Evolutionary conservation across 2,113 vertebrate species (phyloP), one percentile per base, ranked within the genome.

Genomic region (Alectura lathami): DNA sequence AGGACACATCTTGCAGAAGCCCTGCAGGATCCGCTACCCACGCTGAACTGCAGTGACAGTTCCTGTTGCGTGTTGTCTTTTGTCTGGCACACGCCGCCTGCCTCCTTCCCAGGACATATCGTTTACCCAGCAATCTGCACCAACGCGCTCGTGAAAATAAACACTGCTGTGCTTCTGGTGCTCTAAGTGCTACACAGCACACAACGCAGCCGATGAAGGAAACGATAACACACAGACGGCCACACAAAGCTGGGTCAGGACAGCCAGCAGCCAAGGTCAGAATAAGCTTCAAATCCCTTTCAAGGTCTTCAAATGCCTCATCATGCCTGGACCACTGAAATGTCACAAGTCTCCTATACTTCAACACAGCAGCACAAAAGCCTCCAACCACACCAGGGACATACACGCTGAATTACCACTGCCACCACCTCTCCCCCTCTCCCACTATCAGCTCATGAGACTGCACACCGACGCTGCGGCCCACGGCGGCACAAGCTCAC

Each of bases 401-500:
- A 83, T 15, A 73, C 29, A 51, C 2, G 18, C 43, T 51, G 34
- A 72, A 85, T 38, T 76, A 82, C 75, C 20, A 22, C n/a, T 11
- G 30, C 6, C 30, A 26, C 14, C 23, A 69, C 10, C 8, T 64
- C 30, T 18, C 64, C 11, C 26, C 24, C 38, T 51, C 51, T 70
- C 91, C n/a, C 17, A 27, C 34, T 76, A 64, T 11, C 32, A 56
- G 27, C 29, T 53, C 27, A 30, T 14, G 40, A 79, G 42, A 68
- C 18, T 2, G 3, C 47, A 34, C 29, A 63, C 30, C 60, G 13
- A 20, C 42, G 5, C 70, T 53, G 62, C 7, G 56, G 51, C 42
- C 68, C 23, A 22, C 0, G 4, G n/a, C 32, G 42, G 42, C 56
- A 62, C 2, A 40, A 21, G 1, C 0, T 6, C 13, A 76, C 10